Base-by-base conservation (phyloP, 2,888 invertebrate species). In the Eristalis pertinax region DNA sequence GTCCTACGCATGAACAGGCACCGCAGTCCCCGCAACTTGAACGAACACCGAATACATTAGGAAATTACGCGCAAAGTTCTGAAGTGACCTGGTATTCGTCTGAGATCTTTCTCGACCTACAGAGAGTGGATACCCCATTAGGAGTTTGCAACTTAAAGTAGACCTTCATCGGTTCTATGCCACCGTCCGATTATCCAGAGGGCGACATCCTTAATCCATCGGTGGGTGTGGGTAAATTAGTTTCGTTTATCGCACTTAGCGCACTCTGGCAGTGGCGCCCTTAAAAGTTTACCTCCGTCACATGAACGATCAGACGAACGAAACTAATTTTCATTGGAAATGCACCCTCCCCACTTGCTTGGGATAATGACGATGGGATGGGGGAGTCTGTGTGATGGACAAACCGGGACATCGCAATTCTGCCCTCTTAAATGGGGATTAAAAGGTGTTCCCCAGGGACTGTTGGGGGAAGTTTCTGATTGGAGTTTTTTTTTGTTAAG, bases 161-260 rank as follows among this genome's bases (percentile, higher is more conserved):
- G 50, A 50, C 19, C 8, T 19, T 50, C 19, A 50, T 19, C 8
- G 50, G 50, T 8, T 50, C 19, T 8, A 50, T 1, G 50, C 50
- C 50, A 50, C 19, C 15, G 60, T 4, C 60, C 60, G 35, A 13
- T 38, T 22, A 24, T 11, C 38, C 32, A 35, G 35, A 19, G 38
- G 15, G 15, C 58, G 35, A 70, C 70, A 70, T 15, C 60, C 26
- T 60, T 24, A 60, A 38, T 70, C 38, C 35, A 38, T 35, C 38
- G 15, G 15, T 58, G 24, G 60, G 24, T 70, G 60, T 26, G 60
- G 70, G 15, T 15, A 38, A 60, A 70, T 70, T 60, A 70, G 70
- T 38, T 70, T 41, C 70, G 58, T 70, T 70, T 70, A 70, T 58
- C 60, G 60, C 60, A 35, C 32, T 70, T 22, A 35, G 69, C 24